Percentiles rank a stretch among this genome's conserved stretches.
Conservation (phyloP, 2,797 vertebrate species). For the Pantherophis vulpinus region DNA sequence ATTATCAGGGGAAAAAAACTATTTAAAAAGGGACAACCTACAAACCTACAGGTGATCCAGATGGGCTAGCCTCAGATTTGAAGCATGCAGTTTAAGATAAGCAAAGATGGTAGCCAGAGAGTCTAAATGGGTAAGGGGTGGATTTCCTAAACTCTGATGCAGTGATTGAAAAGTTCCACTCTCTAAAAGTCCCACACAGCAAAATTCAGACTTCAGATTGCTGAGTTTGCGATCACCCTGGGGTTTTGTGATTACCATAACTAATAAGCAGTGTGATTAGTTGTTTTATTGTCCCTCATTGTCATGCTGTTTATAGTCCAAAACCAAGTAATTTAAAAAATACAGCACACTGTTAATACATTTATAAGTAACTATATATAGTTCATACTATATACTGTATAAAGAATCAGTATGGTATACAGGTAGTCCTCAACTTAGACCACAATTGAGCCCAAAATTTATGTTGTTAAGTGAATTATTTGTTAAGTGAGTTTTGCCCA, state of each 20-base stretch:
- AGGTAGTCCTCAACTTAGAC: background rate
- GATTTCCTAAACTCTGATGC: background rate
- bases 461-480: background rate
- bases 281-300: background rate
- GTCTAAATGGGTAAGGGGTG: background rate
- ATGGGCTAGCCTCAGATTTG: background rate
- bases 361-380: background rate
- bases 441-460: background rate
- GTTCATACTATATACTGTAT: background rate
- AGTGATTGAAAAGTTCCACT: background rate
- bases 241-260: background rate
- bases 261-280: background rate
- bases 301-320: background rate
- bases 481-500: background rate
- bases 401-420: background rate
- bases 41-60: background rate
- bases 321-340: background rate
- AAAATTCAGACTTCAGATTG: background rate
- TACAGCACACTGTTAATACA: background rate
- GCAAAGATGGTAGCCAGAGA: background rate
- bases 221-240: background rate
- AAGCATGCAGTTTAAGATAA: background rate
- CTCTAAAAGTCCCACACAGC: background rate
- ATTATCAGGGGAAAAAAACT: background rate
- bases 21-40: background rate